These are phyloP conservation scores for Anguilla pacifica DNA, from an alignment of 2,797 vertebrate species.

Conservation along the genomic window DNA sequence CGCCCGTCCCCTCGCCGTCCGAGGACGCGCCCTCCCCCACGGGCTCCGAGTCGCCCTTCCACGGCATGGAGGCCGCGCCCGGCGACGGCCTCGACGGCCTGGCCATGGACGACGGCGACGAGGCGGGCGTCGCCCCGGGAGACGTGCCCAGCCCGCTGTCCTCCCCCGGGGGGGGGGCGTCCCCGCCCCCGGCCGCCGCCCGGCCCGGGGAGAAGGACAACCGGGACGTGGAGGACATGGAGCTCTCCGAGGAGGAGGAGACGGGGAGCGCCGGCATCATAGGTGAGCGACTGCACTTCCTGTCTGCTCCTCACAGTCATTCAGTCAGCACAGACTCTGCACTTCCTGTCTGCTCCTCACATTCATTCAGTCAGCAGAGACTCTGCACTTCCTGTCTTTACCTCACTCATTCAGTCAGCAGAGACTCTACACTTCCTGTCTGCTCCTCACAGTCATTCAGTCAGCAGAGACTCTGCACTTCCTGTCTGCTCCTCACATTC, in stretches of 20 bases:
- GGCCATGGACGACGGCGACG: slow-evolving; percentile 70
- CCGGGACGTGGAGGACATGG: slow-evolving; percentile 89
- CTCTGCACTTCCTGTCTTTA: too few relatives aligned
- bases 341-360: too few relatives aligned
- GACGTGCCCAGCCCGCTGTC: slow-evolving; percentile 67
- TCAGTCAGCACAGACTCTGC: too few relatives aligned
- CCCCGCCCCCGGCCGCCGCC: background rate
- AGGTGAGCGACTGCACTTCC: slow-evolving; percentile 64
- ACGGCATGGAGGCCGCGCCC: slow-evolving; percentile 69
- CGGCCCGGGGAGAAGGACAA: slow-evolving; percentile 70
- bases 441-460: too few relatives aligned
- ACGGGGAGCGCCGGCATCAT: slow-evolving; percentile 58
- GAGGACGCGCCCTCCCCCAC: slow-evolving; percentile 93
- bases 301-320: background rate
- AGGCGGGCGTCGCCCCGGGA: slow-evolving; percentile 31
- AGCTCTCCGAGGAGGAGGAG: slow-evolving; percentile 91
- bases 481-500: too few relatives aligned
- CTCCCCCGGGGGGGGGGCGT: slow-evolving; percentile 62
- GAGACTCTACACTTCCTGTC: too few relatives aligned
- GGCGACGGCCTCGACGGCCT: slow-evolving; percentile 62
- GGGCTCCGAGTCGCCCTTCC: slow-evolving; percentile 91
- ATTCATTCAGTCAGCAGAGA: too few relatives aligned
- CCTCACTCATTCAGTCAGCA: too few relatives aligned
- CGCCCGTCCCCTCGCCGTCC: slow-evolving; percentile 90
- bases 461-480: too few relatives aligned